Percentiles rank a stretch among this genome's conserved stretches.
Evolutionary conservation across 2,888 invertebrate species (phyloP).

Genomic region (Eurytoma adleriae): DNA sequence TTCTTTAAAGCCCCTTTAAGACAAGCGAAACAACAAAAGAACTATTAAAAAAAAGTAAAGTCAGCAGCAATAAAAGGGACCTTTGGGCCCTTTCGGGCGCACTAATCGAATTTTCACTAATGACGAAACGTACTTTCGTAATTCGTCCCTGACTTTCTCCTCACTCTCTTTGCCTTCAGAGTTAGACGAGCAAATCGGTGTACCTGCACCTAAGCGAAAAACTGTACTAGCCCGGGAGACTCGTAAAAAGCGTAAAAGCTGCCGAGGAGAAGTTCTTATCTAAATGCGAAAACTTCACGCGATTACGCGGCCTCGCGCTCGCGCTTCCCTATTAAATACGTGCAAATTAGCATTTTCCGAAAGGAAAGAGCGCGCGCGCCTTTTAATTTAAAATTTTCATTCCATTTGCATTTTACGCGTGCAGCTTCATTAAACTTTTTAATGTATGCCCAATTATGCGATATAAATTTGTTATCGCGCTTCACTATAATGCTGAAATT

Average conservation of each 20-base stretch:
- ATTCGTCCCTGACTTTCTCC: not conserved
- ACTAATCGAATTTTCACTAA: not conserved
- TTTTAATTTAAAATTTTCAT: constrained; percentile 35
- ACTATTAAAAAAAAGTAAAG: not conserved
- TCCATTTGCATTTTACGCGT: constrained; percentile 41
- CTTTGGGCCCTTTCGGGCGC: not conserved
- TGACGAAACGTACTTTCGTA: not conserved
- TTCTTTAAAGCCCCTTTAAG: not conserved
- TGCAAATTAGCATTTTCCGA: constrained; percentile 47
- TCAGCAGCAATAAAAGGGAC: not conserved
- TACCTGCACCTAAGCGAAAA: constrained; percentile 24
- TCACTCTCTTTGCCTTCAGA: not conserved
- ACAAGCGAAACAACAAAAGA: not conserved
- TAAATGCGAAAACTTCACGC: constrained; percentile 57
- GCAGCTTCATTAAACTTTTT: constrained; percentile 36
- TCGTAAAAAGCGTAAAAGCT: constrained; percentile 53
- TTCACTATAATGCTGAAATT: constrained; percentile 16
- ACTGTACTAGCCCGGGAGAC: constrained; percentile 39
- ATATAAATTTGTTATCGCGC: constrained; percentile 41
- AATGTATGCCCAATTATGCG: constrained; percentile 51
- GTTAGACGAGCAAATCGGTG: constrained; percentile 31
- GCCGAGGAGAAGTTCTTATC: constrained; percentile 56
- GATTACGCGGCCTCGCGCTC: constrained; percentile 4
- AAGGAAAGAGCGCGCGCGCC: constrained; percentile 13
- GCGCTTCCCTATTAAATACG: constrained; percentile 29